These are phyloP conservation scores for Himalopsyche tibetana DNA, from an alignment of 2,888 invertebrate genomes.

Conservation along the genomic window DNA sequence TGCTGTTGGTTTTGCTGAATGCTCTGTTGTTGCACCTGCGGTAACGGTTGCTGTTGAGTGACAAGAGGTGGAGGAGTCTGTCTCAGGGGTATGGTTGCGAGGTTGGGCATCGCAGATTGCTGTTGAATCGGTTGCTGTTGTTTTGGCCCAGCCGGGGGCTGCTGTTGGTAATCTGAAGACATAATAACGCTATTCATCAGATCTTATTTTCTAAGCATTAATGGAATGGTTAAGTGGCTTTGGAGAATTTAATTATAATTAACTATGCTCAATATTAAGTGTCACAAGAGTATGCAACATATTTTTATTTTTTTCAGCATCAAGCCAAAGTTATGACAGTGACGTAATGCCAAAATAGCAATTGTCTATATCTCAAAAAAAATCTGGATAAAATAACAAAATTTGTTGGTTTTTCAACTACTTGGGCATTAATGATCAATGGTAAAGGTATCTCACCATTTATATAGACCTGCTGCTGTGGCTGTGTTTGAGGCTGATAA, in stretches of 20 bases:
- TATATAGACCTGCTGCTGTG: conserved; percentile 53
- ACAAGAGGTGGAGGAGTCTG: not conserved
- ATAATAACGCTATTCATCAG: no score
- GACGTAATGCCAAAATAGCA: no score
- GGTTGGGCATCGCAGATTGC: not conserved
- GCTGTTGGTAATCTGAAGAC: conserved; percentile 58
- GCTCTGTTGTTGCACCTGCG: conserved; percentile 59
- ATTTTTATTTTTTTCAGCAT: no score
- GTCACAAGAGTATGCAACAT: no score
- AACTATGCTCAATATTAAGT: no score
- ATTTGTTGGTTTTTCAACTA: no score
- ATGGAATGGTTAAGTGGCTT: no score
- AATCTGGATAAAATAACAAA: no score
- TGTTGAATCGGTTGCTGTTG: conserved; percentile 53
- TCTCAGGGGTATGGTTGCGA: not conserved
- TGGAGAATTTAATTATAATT: no score
- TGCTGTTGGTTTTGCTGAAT: conserved; percentile 40
- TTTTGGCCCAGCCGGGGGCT: conserved; percentile 61
- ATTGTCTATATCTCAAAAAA: no score
- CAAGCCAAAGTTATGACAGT: no score
- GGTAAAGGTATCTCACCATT: conserved; percentile 31
- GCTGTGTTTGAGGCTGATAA: conserved; percentile 67
- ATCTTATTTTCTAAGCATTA: no score
- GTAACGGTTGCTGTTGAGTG: conserved; percentile 23
- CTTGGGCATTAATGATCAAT: not conserved